Base-by-base conservation (phyloP, 2,797 vertebrate species). In the Leuciscus waleckii region DNA sequence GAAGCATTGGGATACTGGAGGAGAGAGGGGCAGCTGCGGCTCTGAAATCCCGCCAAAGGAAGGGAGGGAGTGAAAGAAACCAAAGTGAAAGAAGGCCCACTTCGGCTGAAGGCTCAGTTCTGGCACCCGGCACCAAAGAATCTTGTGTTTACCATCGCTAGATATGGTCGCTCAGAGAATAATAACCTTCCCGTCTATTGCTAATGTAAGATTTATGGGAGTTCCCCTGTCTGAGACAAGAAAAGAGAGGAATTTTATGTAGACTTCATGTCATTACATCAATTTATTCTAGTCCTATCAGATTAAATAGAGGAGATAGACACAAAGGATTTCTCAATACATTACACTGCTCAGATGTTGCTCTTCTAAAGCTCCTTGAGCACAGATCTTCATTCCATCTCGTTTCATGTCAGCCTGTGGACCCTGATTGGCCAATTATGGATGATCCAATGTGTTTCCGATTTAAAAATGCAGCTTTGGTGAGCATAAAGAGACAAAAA, bases 1-100 rank as follows among this genome's bases (percentile, higher is more conserved):
- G 92, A 92, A 94, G 93, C 94, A 91, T 92, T 89, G 89, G 91
- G 85, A 89, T 91, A 91, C 92, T 91, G 91, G 90, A 91, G 84
- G 83, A 88, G 86, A 89, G 85, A 81, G 79, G 73, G 86, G 82
- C 88, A 91, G 90, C 90, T 89, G 90, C 78, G 82, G 37, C 70
- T 82, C 87, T 51, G 61, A 88, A 89, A 84, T 85, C 84, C 67
- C 61, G 43, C 29, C 73, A 74, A 65, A 74, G n/a, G 32, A 84
- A 29, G 77, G 19, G 23, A 37, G 41, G 46, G 75, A 89, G 90
- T 90, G 84, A 88, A 89, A 82, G 65, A 49, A 84, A 90, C 89
- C 79, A 84, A 88, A 51, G 78, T 87, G 85, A 84, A 87, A 75
- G 86, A 81, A 41, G 56, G 43, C 49, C 54, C 69, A 73, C 41